These are phyloP conservation scores for Ailurus styani DNA, from an alignment of 2,113 vertebrate species.

Conservation along the genomic window DNA sequence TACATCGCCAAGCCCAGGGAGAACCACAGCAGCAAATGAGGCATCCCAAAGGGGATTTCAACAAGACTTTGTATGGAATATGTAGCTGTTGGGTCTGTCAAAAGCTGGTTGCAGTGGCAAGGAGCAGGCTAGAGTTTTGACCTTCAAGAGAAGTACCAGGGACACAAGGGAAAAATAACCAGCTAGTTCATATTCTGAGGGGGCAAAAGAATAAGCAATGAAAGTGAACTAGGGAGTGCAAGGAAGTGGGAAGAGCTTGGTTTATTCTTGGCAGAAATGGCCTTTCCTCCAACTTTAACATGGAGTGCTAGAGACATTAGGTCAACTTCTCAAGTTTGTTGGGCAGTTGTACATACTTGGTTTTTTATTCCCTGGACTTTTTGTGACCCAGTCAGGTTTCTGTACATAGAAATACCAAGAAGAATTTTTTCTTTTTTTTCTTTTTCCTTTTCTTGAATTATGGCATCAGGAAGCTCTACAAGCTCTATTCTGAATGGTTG, in stretches of 20 bases:
- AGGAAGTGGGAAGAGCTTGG: neutral
- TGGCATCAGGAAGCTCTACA: neutral
- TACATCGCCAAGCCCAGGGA: neutral
- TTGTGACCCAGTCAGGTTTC: neutral
- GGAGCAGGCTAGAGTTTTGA: neutral
- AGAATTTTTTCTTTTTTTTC: neutral
- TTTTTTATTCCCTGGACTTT: neutral
- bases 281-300: neutral
- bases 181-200: neutral
- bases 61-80: neutral
- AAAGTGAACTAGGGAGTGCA: neutral
- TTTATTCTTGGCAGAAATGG: neutral
- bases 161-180: neutral
- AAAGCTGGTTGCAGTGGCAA: neutral
- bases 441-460: neutral
- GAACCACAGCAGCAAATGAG: neutral
- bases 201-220: neutral
- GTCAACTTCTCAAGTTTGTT: neutral
- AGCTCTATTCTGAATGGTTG: neutral
- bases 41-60: neutral
- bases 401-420: neutral
- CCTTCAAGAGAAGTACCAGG: neutral
- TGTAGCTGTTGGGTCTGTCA: neutral
- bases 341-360: neutral
- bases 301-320: neutral